Base-by-base conservation (phyloP, 2,888 invertebrate species). In the Oscheius sp. region DNA sequence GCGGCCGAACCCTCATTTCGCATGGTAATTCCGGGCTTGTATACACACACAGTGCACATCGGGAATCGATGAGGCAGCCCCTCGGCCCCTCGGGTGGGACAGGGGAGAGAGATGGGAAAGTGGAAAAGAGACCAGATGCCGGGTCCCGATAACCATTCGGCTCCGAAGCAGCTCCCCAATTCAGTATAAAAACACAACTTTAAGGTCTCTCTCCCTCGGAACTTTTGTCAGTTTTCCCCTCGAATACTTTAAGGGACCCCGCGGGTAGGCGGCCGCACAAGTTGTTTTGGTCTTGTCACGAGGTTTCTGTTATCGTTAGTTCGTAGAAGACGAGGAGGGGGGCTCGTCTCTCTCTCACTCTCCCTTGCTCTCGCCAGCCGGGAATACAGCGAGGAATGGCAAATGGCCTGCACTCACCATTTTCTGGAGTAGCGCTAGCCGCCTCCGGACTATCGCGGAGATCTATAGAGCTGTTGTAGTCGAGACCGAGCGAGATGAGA, bases 401-500 rank as follows among this genome's bases (percentile, higher is more conserved):
- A 35, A 35, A 35, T 35, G 35, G 35, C 35, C 35, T 35, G 35
- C 35, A 69, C 69, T 76, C 16, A 80, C 80, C 73, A 23, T 77
- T 77, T 58, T 82, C 82, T 23, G 82, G 80, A 35, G 74, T 76
- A 6, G 52, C 70, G 45, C 74, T 74, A 18, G 68, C 69, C 29
- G 43, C 69, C 27, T 80, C 80, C 1, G 74, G 74, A 45, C 64
- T 69, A 58, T 73, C 76, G 7, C 75, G 45, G 12, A 77, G 72
- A 53, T 75, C 80, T 25, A 79, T 59, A n/a, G 81, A 75, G 25
- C 58, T 74, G 29, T 72, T 75, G 46, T 76, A 80, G 68, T 83
- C 83, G 52, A 83, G 75, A 12, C 83, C 83, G 43, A 83, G 76
- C 13, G 79, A 80, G 55, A 83, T 76, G 29, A 83, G 72, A 25